Evolutionary conservation across 1,140 invertebrate genomes (phyloP), one percentile per base, ranked within the genome.

Genomic region (Meteorus sp.): DNA sequence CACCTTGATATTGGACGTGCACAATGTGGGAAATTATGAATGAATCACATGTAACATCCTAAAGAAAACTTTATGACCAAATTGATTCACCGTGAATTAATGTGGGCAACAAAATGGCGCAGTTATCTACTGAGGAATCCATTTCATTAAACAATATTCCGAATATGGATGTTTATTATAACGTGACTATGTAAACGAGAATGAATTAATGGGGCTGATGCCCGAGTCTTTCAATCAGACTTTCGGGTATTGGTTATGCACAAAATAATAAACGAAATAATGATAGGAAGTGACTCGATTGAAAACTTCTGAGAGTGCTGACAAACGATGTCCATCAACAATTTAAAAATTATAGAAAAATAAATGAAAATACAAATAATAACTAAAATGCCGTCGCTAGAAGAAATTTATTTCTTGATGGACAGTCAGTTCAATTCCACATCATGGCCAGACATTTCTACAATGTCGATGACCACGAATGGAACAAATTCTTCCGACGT

Each of bases 401-500:
- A 72, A 52, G 50, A 56, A 22, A 45, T 56, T 15, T 69, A 60
- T 48, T 63, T 68, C 20, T 55, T 63, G 8, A 72, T 67, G 37
- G 47, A 41, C 6, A 45, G 63, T 52, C 55, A 57, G 1, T 52
- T 69, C 59, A 72, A 72, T 37, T 54, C 41, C 27, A 63, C 60
- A 4, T 20, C 58, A 8, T 64, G 59, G 60, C 56, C 44, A 35
- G 63, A 65, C n/a, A 69, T 70, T 59, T 61, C 60, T 8, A 67
- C 63, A 31, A 41, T 15, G 5, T 15, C 29, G 1, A 68, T 70
- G 51, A n/a, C 15, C 35, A 7, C 66, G 50, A 72, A 72, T 20
- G 59, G 65, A 11, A 69, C 60, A 3, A 74, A 76, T 37, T 45
- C 23, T n/a, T 73, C 74, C 2, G 71, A 74, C 23, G 22, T 70